These are phyloP conservation scores for Antennarius maculatus DNA, from an alignment of 2,797 vertebrate species.

Conservation along the genomic window DNA sequence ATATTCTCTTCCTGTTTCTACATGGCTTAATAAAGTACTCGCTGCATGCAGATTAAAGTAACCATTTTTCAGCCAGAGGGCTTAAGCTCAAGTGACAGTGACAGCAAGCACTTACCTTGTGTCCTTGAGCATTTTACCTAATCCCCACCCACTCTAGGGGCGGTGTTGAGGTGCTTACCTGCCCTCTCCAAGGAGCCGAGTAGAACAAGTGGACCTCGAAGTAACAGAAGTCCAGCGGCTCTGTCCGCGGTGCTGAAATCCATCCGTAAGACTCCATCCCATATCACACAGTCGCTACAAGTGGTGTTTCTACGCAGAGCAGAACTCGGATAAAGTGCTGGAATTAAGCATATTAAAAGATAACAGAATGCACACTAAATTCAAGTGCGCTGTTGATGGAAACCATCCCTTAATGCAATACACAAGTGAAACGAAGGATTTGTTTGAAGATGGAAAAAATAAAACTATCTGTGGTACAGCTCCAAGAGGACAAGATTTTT, in stretches of 20 bases:
- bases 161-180: conserved; percentile 49
- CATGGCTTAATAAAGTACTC: conserved; percentile 46
- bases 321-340: conserved; percentile 38
- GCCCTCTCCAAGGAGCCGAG: conserved; percentile 38
- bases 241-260: conserved; percentile 71
- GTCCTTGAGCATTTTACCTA: conserved; percentile 66
- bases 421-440: conserved; percentile 32
- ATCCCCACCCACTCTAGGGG: conserved; percentile 56
- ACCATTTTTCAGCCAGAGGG: conserved; percentile 46
- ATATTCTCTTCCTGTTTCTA: conserved; percentile 24
- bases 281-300: conserved; percentile 19
- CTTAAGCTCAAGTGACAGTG: conserved; percentile 42
- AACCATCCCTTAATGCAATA: conserved; percentile 37
- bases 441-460: conserved; percentile 41
- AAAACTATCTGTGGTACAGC: conserved; percentile 34
- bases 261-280: not conserved
- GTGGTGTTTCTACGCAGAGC: conserved; percentile 46
- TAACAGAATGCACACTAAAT: conserved; percentile 44
- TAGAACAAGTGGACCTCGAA: conserved; percentile 25
- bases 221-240: not conserved
- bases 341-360: conserved; percentile 62
- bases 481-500: conserved; percentile 9
- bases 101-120: conserved; percentile 57
- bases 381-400: conserved; percentile 56
- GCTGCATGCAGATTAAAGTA: conserved; percentile 28